Conservation (phyloP, 2,113 vertebrate genomes). For the Anser cygnoides region DNA sequence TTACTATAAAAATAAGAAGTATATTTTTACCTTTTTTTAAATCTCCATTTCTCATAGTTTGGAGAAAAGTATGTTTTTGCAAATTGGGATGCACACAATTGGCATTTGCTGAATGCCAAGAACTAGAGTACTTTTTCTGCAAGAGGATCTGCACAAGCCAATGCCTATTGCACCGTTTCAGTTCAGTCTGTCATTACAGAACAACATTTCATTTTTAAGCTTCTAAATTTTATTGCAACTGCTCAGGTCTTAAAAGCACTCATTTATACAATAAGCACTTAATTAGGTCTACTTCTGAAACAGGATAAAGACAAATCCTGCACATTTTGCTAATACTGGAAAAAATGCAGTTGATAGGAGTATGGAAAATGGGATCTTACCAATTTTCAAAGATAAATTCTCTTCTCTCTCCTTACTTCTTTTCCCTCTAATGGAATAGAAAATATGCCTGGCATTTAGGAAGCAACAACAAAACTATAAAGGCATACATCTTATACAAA, state of each 20-base stretch:
- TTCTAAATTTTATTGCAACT: neutral
- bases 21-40: neutral
- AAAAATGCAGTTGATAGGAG: neutral
- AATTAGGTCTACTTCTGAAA: conserved; percentile 14
- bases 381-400: neutral
- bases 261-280: conserved; percentile 9
- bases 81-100: neutral
- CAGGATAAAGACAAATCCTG: neutral
- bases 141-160: neutral
- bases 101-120: neutral
- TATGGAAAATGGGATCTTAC: conserved; percentile 11
- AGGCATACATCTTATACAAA: neutral
- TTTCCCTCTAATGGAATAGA: neutral
- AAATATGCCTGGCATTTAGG: neutral
- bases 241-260: neutral
- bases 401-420: neutral
- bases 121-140: neutral
- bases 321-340: neutral
- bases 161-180: neutral
- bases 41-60: neutral
- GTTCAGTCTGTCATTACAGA: neutral
- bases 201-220: neutral
- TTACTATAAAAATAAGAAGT: neutral
- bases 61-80: neutral
- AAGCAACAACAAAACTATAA: neutral